Base-by-base conservation (phyloP, 2,888 invertebrate genomes). In the Cynaeus angustus region DNA sequence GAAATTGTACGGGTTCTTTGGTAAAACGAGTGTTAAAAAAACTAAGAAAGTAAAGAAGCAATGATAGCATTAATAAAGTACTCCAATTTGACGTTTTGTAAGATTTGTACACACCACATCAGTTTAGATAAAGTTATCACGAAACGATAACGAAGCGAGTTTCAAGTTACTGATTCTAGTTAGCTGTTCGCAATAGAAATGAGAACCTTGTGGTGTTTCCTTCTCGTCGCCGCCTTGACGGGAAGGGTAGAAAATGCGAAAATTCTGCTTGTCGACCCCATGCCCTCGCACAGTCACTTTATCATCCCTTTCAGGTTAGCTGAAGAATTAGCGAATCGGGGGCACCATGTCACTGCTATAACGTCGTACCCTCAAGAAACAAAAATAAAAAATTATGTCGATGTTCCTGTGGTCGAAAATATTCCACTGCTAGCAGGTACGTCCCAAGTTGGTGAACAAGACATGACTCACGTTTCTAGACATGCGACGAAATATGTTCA, bases 281-380 rank as follows among this genome's bases (percentile, higher is more conserved):
- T 78, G 59, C 72, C 77, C 10, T 73, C 80, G 1, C 75, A 77
- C 43, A 82, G 82, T 43, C 83, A 83, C 72, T 78, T 75, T 12
- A 72, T 74, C n/a, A 67, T 83, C 37, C 79, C 78, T 7, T 72
- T 77, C 50, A 68, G 73, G 9, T 69, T 84, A 7, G 59, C 80
- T 9, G 78, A 80, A 52, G 81, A 78, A 68, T 72, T 84, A 43
- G 81, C 81, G 0, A 67, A 66, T 8, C 76, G 84, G 43, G 88
- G 87, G 1, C 87, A 88, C 75, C 82, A 86, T 56, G 83, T 88
- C 7, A 83, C 82, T 5, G 75, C 82, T 14, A 75, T 84, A 33
- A 80, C 77, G 45, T 78, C 81, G 0, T 79, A 77, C 62, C 75
- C 75, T 7, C 78, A 85, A 4, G 84, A 85, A 66, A 78, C 80